Evolutionary conservation across 1,140 invertebrate genomes (phyloP).

Genomic region (Hyphantria cunea): DNA sequence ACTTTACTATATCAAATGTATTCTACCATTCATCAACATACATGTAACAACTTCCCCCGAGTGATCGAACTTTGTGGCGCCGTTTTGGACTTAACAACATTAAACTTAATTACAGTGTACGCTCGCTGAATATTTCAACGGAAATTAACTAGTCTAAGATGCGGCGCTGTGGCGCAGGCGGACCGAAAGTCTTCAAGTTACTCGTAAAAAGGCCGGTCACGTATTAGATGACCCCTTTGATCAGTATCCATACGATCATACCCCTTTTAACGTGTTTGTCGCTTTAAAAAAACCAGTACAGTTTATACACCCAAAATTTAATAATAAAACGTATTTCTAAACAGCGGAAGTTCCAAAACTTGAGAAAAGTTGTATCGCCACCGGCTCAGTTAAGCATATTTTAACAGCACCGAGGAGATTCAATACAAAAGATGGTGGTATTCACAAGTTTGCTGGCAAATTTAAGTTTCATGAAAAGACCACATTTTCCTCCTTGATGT

Average conservation of each 20-base stretch:
- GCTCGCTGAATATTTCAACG: conserved; percentile 27
- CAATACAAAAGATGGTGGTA: conserved; percentile 33
- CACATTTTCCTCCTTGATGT: conserved; percentile 25
- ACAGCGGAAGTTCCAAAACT: conserved; percentile 2
- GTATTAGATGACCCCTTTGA: conserved; percentile 22
- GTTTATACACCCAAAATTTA: not conserved
- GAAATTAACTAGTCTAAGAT: conserved; percentile 31
- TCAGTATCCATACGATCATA: conserved; percentile 16
- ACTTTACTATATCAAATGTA: conserved; percentile 22
- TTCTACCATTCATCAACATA: conserved; percentile 26
- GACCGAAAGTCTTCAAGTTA: conserved; percentile 15
- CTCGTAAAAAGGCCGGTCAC: conserved; percentile 29
- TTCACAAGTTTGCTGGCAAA: conserved; percentile 25
- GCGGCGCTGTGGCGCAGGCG: conserved; percentile 14
- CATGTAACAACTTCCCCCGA: conserved; percentile 24
- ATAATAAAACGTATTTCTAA: conserved; percentile 16
- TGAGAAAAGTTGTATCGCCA: conserved; percentile 17
- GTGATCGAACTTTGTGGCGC: conserved; percentile 28
- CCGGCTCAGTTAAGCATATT: conserved; percentile 32
- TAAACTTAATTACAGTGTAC: conserved; percentile 32
- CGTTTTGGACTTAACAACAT: conserved; percentile 30
- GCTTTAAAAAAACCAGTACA: conserved; percentile 4
- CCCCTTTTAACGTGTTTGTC: conserved; percentile 6
- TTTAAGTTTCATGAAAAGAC: conserved; percentile 34
- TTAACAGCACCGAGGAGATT: conserved; percentile 29